Base-by-base conservation (phyloP, 2,888 invertebrate genomes). In the Himalopsyche anomala region DNA sequence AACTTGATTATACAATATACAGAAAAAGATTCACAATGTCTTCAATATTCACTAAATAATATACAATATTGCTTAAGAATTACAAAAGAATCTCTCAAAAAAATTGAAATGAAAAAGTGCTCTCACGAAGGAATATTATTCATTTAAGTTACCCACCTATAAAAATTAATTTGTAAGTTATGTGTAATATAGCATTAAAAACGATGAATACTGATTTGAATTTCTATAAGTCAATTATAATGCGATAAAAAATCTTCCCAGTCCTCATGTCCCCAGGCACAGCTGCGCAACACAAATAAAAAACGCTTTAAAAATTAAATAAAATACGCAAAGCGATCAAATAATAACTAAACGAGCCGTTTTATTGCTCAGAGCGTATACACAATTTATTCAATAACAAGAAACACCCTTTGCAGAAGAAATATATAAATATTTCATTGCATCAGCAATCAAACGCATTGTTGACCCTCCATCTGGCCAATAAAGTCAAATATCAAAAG, bases 401-500 rank as follows among this genome's bases (percentile, higher is more conserved):
- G 84, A 80, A 81, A 84, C 86, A 84, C 74, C 81, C 81, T 56
- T 84, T 69, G 84, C 54, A 83, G 81, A 74, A 74, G 74, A 74
- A 74, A 74, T 38, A 86, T 74, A 74, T 74, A 69, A 80, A 84
- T 84, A 81, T 81, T 86, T 86, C 86, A 84, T 69, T 69, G 81
- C 36, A 40, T 42, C 38, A 38, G 79, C 85, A 85, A 85, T 85
- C 55, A 85, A 82, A 82, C 56, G 51, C 55, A 85, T 85, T 85
- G 85, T 80, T 83, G 81, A 62, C 80, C 83, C 84, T 79, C 82
- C 86, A 86, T 83, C 87, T 86, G 87, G 87, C 85, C 87, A 87
- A 87, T 87, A 82, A 82, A 81, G 79, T 38, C 45, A 74, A 74
- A 74, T 74, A 74, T 74, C 28, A 74, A 74, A 74, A 38, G 74